Evolutionary conservation across 2,797 vertebrate genomes (phyloP).

Genomic region (Chiloscyllium punctatum): DNA sequence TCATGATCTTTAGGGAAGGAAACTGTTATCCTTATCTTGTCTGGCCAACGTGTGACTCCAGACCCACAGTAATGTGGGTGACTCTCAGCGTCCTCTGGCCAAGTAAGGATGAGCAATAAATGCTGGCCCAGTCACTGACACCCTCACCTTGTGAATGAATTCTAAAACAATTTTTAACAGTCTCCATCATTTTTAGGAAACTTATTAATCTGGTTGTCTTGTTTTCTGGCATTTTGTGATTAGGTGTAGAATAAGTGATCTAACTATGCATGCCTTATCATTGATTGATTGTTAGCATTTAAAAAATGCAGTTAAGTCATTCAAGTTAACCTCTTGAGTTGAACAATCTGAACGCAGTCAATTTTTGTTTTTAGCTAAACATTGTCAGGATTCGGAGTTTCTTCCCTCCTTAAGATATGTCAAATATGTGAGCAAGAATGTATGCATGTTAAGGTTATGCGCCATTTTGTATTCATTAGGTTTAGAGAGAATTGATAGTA

Average conservation of each 20-base stretch:
- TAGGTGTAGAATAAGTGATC: conserved; percentile 5
- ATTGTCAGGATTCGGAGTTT: background rate
- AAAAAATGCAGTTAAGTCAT: conserved; percentile 6
- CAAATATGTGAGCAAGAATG: background rate
- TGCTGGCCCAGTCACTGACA: too few relatives aligned
- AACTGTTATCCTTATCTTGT: too few relatives aligned
- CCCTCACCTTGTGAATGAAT: too few relatives aligned
- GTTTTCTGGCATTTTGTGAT: background rate
- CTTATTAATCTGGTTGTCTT: background rate
- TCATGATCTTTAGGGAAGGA: too few relatives aligned
- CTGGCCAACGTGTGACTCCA: too few relatives aligned
- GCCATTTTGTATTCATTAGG: conserved; percentile 43
- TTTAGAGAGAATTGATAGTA: conserved; percentile 43
- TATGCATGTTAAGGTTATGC: background rate
- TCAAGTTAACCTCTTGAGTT: background rate
- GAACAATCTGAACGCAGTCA: background rate
- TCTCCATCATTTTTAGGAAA: background rate
- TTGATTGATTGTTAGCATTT: background rate
- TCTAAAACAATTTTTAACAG: too few relatives aligned
- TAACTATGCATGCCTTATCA: background rate
- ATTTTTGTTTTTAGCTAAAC: background rate
- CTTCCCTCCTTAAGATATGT: background rate
- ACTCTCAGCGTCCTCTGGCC: too few relatives aligned
- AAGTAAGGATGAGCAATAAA: too few relatives aligned
- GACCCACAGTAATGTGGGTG: too few relatives aligned